phyloP scores from a whole-genome alignment of 2,113 vertebrate genomes.

The Camelus dromedarius region DNA sequence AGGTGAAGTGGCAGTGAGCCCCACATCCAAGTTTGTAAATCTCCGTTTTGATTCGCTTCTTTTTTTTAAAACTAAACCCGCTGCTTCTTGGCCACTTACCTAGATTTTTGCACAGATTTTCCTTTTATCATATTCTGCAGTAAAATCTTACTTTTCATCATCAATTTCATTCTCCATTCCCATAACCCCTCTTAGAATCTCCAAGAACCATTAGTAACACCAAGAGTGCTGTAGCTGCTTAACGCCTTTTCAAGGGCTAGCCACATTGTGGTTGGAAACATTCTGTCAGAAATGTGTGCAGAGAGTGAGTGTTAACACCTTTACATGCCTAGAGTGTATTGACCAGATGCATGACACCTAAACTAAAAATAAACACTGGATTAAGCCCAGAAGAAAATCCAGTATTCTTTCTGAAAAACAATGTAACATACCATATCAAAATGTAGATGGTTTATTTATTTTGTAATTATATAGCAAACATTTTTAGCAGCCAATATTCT shows the following conservation, averaged over 20 bases:
- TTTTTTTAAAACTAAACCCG: neutral
- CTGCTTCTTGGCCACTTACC: neutral
- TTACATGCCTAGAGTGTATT: neutral
- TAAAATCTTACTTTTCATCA: neutral
- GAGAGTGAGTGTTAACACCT: neutral
- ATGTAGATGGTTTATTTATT: neutral
- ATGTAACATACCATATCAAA: neutral
- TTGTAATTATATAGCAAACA: neutral
- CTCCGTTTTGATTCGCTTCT: neutral
- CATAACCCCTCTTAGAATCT: neutral
- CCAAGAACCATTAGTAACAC: neutral
- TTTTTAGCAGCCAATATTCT: neutral
- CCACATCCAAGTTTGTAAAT: neutral
- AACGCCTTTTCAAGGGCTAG: neutral
- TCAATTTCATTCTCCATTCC: neutral
- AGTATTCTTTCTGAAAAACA: neutral
- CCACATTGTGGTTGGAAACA: constrained; percentile 40
- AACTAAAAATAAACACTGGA: neutral
- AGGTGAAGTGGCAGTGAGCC: neutral
- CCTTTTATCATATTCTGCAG: neutral
- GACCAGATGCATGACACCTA: neutral
- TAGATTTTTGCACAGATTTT: neutral
- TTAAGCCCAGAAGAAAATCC: neutral
- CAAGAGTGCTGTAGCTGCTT: neutral
- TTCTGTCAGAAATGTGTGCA: neutral